These are phyloP conservation scores for Saimiri boliviensis DNA, from an alignment of 2,113 vertebrate genomes.

Conservation along the genomic window DNA sequence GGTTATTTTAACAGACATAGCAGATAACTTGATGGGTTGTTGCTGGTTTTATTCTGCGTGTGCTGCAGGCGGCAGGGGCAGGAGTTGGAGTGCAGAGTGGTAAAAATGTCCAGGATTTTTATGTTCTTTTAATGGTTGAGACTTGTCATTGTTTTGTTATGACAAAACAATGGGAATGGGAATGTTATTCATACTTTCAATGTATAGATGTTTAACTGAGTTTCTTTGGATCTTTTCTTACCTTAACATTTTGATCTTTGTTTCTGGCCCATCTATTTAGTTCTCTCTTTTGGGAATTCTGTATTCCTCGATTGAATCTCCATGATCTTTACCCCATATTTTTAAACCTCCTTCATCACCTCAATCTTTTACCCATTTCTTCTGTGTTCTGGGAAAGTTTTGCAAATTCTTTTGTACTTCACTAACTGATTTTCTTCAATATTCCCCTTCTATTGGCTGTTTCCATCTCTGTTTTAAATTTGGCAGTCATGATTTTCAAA, in stretches of 20 bases:
- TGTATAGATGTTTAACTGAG: neutral
- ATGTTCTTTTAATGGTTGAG: neutral
- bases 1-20: neutral
- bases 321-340: neutral
- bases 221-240: slow-evolving; percentile 31
- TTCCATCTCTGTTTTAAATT: slow-evolving; percentile 33
- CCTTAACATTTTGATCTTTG: slow-evolving; percentile 1
- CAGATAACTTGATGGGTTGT: neutral
- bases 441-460: neutral
- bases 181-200: neutral
- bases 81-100: too few species aligned
- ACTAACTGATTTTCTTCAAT: slow-evolving; percentile 31
- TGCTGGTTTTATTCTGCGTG: neutral
- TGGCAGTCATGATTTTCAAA: slow-evolving; percentile 29
- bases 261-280: slow-evolving; percentile 7
- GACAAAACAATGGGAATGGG: neutral
- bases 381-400: slow-evolving; percentile 8
- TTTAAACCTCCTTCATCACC: neutral
- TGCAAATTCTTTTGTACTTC: slow-evolving; percentile 42
- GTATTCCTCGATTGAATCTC: neutral
- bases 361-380: slow-evolving; percentile 35
- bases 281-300: neutral
- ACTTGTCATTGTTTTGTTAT: neutral
- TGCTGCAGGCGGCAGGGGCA: neutral
- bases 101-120: neutral